A percentile compares a stretch with the other conserved stretches of the same genome.
Conservation (phyloP, 2,888 invertebrate species). For the Pammene aurita region DNA sequence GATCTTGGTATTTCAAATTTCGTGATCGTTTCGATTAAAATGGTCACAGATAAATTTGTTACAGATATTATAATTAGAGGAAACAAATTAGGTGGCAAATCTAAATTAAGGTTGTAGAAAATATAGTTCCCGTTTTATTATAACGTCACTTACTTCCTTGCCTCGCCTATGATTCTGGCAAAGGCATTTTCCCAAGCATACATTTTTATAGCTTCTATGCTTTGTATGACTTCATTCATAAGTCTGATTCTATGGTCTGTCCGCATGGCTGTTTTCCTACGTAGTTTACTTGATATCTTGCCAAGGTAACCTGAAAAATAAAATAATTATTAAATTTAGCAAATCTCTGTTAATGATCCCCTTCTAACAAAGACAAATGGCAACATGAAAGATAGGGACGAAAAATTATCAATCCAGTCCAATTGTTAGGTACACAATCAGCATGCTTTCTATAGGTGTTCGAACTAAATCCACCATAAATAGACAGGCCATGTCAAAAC, state of each 20-base stretch:
- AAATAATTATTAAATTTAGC: not conserved
- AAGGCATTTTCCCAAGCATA: constrained; percentile 94
- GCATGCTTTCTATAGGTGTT: constrained; percentile 89
- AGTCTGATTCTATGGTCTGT: constrained; percentile 93
- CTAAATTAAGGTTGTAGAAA: too few species aligned
- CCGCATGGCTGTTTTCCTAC: constrained; percentile 87
- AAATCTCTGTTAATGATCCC: too few species aligned
- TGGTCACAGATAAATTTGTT: too few species aligned
- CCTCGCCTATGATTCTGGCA: constrained; percentile 87
- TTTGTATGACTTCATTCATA: constrained; percentile 94
- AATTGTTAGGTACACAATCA: too few species aligned
- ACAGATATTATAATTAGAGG: too few species aligned
- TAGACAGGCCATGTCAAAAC: too few species aligned
- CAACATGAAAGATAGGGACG: constrained; percentile 59
- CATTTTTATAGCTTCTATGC: constrained; percentile 94
- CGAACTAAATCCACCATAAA: too few species aligned
- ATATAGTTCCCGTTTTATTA: too few species aligned
- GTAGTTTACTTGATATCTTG: constrained; percentile 85
- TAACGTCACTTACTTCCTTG: constrained; percentile 84
- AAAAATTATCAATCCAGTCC: constrained; percentile 86
- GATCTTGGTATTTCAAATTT: too few species aligned
- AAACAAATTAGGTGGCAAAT: too few species aligned
- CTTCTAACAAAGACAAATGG: too few species aligned
- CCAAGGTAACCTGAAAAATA: constrained; percentile 84
- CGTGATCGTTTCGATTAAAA: too few species aligned